Conservation (phyloP, 2,888 invertebrate species). For the Lottia scabra region DNA sequence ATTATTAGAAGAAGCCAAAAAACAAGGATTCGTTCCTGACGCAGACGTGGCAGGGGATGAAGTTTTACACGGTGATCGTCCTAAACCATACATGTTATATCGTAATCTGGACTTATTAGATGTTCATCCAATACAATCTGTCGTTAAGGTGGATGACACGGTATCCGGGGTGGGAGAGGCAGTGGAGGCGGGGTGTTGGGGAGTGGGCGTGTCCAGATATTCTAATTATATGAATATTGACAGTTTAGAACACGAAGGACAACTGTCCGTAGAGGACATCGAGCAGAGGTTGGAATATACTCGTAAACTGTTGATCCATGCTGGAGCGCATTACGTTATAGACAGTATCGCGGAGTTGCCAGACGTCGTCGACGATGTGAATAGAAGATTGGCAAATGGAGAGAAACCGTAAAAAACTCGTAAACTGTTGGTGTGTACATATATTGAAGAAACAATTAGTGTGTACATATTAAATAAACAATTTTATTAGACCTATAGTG, state of each 20-base stretch:
- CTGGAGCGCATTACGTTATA: slow-evolving; percentile 69
- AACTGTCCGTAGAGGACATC: slow-evolving; percentile 55
- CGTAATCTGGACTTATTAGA: slow-evolving; percentile 67
- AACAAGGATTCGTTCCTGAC: slow-evolving; percentile 66
- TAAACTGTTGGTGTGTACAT: too few relatives aligned
- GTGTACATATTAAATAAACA: too few relatives aligned
- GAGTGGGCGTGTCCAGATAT: slow-evolving; percentile 67
- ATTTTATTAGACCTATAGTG: too few relatives aligned
- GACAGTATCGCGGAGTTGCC: slow-evolving; percentile 67
- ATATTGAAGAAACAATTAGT: too few relatives aligned
- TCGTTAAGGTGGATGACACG: slow-evolving; percentile 69
- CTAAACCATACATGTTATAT: slow-evolving; percentile 69
- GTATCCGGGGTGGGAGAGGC: slow-evolving; percentile 67
- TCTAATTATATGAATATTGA: slow-evolving; percentile 69
- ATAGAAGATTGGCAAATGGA: slow-evolving; percentile 58
- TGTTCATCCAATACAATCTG: slow-evolving; percentile 62
- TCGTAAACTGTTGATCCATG: slow-evolving; percentile 55
- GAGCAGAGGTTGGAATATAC: slow-evolving; percentile 46
- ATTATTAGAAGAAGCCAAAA: slow-evolving; percentile 56
- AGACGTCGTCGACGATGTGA: slow-evolving; percentile 65
- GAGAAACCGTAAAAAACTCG: slow-evolving; percentile 59
- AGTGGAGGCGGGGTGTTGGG: slow-evolving; percentile 69
- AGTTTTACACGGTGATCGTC: slow-evolving; percentile 64
- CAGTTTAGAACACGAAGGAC: slow-evolving; percentile 56
- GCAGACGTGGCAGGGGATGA: slow-evolving; percentile 67